Conservation (phyloP, 2,113 vertebrate genomes). For the Zosterops lateralis region DNA sequence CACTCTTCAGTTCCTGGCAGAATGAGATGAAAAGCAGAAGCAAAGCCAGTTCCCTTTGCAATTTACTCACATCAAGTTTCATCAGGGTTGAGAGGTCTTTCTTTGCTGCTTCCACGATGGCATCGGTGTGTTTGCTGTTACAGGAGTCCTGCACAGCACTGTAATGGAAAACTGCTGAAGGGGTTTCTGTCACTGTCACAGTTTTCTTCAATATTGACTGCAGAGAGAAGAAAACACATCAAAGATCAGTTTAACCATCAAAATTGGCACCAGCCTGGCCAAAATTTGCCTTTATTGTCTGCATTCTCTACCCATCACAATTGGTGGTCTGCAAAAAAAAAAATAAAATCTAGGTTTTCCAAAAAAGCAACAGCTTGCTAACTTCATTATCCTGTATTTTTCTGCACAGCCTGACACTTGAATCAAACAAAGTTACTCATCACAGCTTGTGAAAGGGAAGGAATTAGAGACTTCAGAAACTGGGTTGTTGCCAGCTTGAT, state of each 20-base stretch:
- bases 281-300: neutral
- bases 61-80: constrained; percentile 82
- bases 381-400: neutral
- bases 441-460: neutral
- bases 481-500: neutral
- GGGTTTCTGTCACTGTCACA: constrained; percentile 77
- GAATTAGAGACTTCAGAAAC: neutral
- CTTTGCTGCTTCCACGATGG: constrained; percentile 88
- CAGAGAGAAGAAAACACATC: neutral
- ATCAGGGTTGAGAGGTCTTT: constrained; percentile 88
- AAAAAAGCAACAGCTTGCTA: neutral
- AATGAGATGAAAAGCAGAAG: neutral
- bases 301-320: neutral
- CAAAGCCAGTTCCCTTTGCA: neutral
- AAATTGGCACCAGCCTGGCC: neutral
- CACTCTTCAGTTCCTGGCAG: neutral
- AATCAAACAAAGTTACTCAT: constrained; percentile 29
- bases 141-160: constrained; percentile 66
- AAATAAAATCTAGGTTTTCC: neutral
- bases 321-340: neutral
- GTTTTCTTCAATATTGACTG: constrained; percentile 87
- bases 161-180: constrained; percentile 82
- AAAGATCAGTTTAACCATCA: neutral
- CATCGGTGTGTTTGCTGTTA: constrained; percentile 73
- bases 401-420: neutral